Evolutionary conservation across 2,888 invertebrate genomes (phyloP).

Genomic region (Fragum fragum): DNA sequence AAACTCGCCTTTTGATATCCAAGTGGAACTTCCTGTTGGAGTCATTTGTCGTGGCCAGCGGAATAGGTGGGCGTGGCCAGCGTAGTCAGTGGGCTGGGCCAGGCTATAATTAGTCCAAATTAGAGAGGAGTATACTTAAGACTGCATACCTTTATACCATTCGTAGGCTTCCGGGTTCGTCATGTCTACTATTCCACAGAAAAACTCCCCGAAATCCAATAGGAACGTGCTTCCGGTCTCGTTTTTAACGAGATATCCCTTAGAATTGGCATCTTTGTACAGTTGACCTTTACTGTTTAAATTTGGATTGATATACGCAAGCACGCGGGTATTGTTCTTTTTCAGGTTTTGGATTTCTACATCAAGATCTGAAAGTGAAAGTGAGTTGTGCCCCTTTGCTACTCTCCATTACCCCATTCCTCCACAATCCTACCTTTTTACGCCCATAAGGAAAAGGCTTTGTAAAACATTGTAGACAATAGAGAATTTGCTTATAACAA

Average conservation of each 20-base stretch:
- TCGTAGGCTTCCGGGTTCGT: conserved; percentile 78
- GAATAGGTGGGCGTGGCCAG: too few relatives aligned
- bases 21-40: too few relatives aligned
- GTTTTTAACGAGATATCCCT: conserved; percentile 78
- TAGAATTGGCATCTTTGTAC: conserved; percentile 72
- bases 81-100: too few relatives aligned
- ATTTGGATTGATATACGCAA: conserved; percentile 83
- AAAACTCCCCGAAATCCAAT: conserved; percentile 80
- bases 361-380: conserved; percentile 71
- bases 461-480: too few relatives aligned
- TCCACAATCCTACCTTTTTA: too few relatives aligned
- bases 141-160: conserved; percentile 81
- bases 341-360: conserved; percentile 65
- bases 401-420: too few relatives aligned
- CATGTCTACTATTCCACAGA: conserved; percentile 81
- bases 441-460: too few relatives aligned
- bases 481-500: too few relatives aligned
- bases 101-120: too few relatives aligned
- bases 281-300: conserved; percentile 76
- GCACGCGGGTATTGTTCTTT: conserved; percentile 72
- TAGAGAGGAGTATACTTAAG: neutral
- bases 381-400: too few relatives aligned
- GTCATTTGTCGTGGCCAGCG: too few relatives aligned
- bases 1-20: too few relatives aligned
- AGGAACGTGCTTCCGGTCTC: conserved; percentile 66